Base-by-base conservation (phyloP, 2,113 vertebrate species). In the Microcebus tavaratra region DNA sequence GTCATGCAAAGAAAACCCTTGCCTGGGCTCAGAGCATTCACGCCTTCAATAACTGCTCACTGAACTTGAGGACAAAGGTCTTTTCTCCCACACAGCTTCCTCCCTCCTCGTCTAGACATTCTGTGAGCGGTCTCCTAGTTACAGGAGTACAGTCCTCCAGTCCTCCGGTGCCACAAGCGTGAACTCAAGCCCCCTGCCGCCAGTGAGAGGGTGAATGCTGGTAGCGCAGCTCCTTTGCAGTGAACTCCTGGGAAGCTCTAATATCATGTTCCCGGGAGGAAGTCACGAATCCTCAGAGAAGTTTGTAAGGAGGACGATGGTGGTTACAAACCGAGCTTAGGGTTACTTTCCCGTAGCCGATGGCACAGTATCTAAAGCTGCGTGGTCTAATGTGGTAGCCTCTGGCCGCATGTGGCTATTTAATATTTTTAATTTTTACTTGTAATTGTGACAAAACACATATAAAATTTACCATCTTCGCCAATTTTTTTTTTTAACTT, bases 61-160 rank as follows among this genome's bases (percentile, higher is more conserved):
- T 92, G 70, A 83, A 89, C 82, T 91, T 84, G 94, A 92, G 85
- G 94, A 98, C 98, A 98, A 98, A 98, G 97, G 34, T 75, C 83
- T 72, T 95, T 96, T 97, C 95, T 95, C 59, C 59, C 45, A 25
- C 12, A 68, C 36, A 20, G 86, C 93, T 94, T 91, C 93, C 95
- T 82, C 84, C 31, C 75, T 73, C n/a, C 92, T 89, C 5, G 83
- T 92, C 93, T 86, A 92, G 96, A 94, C 96, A 97, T 97, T 98
- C 97, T 92, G 39, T 42, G 2, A 73, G 36, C 0, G 0, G 97
- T 97, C 95, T 97, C 97, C 96, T 98, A 95, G 98, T 50, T 95
- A 98, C 98, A 3, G 53, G 68, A 79, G 53, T 14, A 7, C 83
- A 9, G n/a, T 2, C 50, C 39, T 72, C 57, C 83, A 9, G n/a